Conservation (phyloP, 1,140 invertebrate genomes). For the Tyrophagus putrescentiae region DNA sequence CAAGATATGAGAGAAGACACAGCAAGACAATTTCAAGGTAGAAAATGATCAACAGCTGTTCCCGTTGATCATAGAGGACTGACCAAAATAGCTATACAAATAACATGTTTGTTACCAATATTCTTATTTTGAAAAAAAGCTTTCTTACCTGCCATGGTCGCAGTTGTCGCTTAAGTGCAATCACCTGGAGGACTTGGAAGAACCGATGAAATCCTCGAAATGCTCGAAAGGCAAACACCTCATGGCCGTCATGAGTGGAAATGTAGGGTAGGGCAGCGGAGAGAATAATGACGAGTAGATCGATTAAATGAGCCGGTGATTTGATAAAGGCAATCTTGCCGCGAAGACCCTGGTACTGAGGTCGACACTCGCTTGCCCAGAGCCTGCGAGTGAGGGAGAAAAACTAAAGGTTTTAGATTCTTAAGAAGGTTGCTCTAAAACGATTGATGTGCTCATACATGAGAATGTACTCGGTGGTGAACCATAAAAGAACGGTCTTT, state of each 20-base stretch:
- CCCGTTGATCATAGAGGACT: slow-evolving; percentile 8
- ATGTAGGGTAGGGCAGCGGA: not conserved
- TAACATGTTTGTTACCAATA: no score
- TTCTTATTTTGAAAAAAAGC: no score
- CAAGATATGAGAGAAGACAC: not conserved
- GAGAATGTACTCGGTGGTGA: slow-evolving; percentile 4
- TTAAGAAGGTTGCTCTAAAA: not conserved
- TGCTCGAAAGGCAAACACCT: slow-evolving; percentile 18
- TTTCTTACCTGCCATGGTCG: slow-evolving; percentile 15
- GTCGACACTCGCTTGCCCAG: slow-evolving; percentile 2
- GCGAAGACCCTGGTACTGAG: not conserved
- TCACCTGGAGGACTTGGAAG: slow-evolving; percentile 8
- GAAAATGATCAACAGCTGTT: slow-evolving; percentile 16
- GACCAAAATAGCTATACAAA: slow-evolving; percentile 3
- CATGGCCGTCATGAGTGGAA: not conserved
- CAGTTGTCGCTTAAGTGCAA: not conserved
- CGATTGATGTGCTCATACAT: not conserved
- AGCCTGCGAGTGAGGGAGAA: not conserved
- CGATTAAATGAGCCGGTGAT: slow-evolving; percentile 1
- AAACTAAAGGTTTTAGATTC: not conserved
- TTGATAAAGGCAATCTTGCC: slow-evolving; percentile 13
- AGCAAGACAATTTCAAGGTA: slow-evolving; percentile 5
- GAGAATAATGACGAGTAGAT: slow-evolving; percentile 3
- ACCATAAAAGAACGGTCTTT: slow-evolving; percentile 10
- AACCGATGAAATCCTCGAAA: slow-evolving; percentile 18